phyloP scores from a whole-genome alignment of 2,113 vertebrate species.

The Acrocephalus arundinaceus region DNA sequence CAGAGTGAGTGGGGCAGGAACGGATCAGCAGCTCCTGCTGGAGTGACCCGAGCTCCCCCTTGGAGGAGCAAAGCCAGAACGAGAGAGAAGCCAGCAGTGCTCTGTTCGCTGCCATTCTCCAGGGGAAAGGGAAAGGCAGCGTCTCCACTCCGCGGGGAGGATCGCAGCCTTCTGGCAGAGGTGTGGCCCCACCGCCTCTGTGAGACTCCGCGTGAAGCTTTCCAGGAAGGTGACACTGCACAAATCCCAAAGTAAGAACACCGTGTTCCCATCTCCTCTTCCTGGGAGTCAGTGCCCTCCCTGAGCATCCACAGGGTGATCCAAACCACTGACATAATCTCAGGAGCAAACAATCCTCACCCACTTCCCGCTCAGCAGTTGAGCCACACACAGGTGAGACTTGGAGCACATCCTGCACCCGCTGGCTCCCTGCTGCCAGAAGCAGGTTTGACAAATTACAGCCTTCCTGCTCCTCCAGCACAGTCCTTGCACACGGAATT shows the following conservation, averaged over 20 bases:
- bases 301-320: rapidly evolving
- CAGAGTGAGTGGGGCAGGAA: background rate
- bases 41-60: rapidly evolving
- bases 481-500: rapidly evolving
- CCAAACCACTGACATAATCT: background rate
- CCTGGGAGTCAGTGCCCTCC: background rate
- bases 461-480: background rate
- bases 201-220: rapidly evolving
- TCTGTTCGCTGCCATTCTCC: rapidly evolving
- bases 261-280: rapidly evolving
- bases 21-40: background rate
- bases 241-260: rapidly evolving
- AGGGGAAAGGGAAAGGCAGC: rapidly evolving
- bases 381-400: too few relatives aligned
- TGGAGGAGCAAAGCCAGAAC: rapidly evolving
- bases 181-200: rapidly evolving
- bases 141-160: rapidly evolving
- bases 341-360: background rate
- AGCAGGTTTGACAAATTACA: background rate
- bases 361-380: rapidly evolving
- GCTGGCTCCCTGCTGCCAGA: rapidly evolving
- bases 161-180: background rate
- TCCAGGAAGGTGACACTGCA: background rate
- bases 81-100: background rate
- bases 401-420: background rate